Evolutionary conservation across 2,797 vertebrate genomes (phyloP).

Genomic region (Hylomyscus alleni): DNA sequence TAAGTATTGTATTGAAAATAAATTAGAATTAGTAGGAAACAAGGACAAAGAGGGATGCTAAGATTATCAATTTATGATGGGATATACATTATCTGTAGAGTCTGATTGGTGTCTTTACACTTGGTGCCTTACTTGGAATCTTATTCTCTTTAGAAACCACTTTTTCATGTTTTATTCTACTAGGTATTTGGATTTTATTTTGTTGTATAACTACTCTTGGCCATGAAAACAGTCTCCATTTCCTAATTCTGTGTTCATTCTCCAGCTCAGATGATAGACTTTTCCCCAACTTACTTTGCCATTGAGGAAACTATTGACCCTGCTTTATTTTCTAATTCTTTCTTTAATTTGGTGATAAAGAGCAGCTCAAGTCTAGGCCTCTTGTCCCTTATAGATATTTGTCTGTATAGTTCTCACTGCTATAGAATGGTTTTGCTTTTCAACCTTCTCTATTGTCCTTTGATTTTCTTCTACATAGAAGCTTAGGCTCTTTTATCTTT

Average conservation of each 20-base stretch:
- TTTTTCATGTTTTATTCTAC: not conserved
- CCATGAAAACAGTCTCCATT: not conserved
- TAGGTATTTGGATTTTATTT: not conserved
- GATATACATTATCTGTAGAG: not conserved
- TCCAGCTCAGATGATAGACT: not conserved
- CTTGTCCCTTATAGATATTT: not conserved
- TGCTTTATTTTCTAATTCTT: not conserved
- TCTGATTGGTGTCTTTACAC: not conserved
- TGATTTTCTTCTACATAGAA: conserved; percentile 56
- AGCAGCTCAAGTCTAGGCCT: not conserved
- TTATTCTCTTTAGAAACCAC: not conserved
- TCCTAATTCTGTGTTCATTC: not conserved
- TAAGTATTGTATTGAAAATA: not conserved
- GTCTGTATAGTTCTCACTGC: not conserved
- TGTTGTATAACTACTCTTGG: not conserved
- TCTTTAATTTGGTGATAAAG: not conserved
- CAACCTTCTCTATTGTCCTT: conserved; percentile 26
- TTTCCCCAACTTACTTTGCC: not conserved
- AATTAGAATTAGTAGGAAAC: conserved; percentile 4
- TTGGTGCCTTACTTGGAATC: not conserved
- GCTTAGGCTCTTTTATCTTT: conserved; percentile 55
- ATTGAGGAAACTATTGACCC: not conserved
- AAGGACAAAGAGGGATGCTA: not conserved
- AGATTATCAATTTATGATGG: conserved; percentile 16
- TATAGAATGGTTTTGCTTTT: conserved; percentile 37